A percentile compares a stretch with the other conserved stretches of the same genome.
Conservation (phyloP, 2,888 invertebrate genomes). For the Agapostemon virescens region DNA sequence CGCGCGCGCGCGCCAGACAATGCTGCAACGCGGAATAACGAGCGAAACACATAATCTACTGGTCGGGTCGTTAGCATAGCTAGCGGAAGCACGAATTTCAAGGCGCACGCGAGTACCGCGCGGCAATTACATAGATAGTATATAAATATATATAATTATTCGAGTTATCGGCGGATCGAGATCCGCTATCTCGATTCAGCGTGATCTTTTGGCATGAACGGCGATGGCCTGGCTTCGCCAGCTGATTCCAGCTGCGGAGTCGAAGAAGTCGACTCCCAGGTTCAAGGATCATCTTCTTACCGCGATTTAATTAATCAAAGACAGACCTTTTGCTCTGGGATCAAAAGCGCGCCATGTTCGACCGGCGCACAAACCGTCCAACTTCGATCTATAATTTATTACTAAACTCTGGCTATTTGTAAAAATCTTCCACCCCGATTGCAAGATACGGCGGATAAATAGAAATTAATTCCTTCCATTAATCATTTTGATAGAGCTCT, state of each 20-base stretch:
- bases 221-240: not conserved
- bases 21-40: conserved; percentile 22
- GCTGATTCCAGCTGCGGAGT: not conserved
- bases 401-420: too few species aligned
- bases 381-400: too few species aligned
- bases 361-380: too few species aligned
- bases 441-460: too few species aligned
- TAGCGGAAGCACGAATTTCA: conserved; percentile 48
- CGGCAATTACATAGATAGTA: conserved; percentile 38
- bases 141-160: conserved; percentile 40
- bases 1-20: not conserved
- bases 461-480: too few species aligned
- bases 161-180: conserved; percentile 33
- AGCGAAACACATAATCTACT: conserved; percentile 26
- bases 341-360: too few species aligned
- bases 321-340: too few species aligned
- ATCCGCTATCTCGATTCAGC: conserved; percentile 30
- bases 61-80: conserved; percentile 42
- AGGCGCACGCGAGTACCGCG: conserved; percentile 47
- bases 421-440: too few species aligned
- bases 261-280: too few species aligned
- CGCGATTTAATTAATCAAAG: too few species aligned
- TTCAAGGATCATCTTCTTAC: too few species aligned
- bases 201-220: conserved; percentile 23
- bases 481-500: too few species aligned